These are phyloP conservation scores for Pterois miles DNA, from an alignment of 2,797 vertebrate genomes.

Conservation along the genomic window DNA sequence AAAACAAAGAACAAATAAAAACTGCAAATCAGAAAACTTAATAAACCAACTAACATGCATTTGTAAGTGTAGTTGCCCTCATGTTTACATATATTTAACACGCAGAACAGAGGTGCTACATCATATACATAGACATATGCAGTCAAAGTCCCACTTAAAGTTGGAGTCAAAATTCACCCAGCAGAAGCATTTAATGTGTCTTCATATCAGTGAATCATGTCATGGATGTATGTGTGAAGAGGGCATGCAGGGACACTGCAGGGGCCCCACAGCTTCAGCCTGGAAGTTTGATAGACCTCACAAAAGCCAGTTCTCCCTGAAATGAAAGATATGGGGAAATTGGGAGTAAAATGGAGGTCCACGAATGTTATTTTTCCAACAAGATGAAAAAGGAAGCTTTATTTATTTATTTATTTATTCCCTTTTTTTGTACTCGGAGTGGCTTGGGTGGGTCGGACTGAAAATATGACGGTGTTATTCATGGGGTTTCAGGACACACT, in stretches of 20 bases:
- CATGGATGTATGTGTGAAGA: conserved; percentile 31
- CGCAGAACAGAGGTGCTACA: not conserved
- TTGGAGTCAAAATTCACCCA: not conserved
- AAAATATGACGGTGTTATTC: conserved; percentile 49
- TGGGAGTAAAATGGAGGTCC: conserved; percentile 26
- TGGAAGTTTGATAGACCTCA: conserved; percentile 35
- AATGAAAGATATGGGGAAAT: conserved; percentile 39
- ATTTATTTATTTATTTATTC: not conserved
- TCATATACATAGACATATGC: not conserved
- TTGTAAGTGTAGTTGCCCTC: not conserved
- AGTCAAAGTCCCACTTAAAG: no score
- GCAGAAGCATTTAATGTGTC: not conserved
- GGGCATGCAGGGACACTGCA: conserved; percentile 16
- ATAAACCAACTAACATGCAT: not conserved
- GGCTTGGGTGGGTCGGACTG: conserved; percentile 7
- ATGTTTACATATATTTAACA: not conserved
- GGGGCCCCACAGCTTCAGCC: not conserved
- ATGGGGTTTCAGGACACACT: conserved; percentile 46
- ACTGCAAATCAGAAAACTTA: not conserved
- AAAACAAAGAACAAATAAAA: not conserved
- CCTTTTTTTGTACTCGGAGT: conserved; percentile 4
- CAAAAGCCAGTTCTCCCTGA: conserved; percentile 27
- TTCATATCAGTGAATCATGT: conserved; percentile 36
- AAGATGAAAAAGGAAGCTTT: conserved; percentile 33
- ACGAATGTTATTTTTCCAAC: conserved; percentile 23